phyloP scores from a whole-genome alignment of 2,113 vertebrate genomes.

The Terrapene triunguis region DNA sequence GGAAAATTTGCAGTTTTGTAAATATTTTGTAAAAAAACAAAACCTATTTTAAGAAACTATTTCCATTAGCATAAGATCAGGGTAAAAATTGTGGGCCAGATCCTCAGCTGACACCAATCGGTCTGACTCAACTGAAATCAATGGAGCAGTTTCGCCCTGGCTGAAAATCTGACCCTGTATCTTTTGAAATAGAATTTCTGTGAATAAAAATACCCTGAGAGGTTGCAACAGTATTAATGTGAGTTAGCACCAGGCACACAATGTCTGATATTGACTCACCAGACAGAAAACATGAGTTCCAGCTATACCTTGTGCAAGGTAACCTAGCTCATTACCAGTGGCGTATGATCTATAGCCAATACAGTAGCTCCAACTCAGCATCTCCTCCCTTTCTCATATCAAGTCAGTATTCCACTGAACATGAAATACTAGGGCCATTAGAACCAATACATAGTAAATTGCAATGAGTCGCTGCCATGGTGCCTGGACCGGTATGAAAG shows the following conservation, averaged over 20 bases:
- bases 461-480: not conserved
- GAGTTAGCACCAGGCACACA: not conserved
- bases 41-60: not conserved
- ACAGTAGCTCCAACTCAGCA: not conserved
- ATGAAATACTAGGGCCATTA: not conserved
- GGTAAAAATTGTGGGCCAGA: no score
- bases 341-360: rapidly evolving
- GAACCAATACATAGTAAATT: rapidly evolving
- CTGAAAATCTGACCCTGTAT: not conserved
- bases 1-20: not conserved
- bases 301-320: not conserved
- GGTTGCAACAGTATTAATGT: not conserved
- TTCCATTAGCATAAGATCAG: not conserved
- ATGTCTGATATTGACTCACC: not conserved
- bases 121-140: not conserved
- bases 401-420: rapidly evolving
- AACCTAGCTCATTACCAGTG: not conserved
- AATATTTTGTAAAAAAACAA: not conserved
- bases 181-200: not conserved
- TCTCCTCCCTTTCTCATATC: rapidly evolving
- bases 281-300: not conserved
- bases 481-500: not conserved
- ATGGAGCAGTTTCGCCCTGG: not conserved
- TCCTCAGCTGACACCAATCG: not conserved
- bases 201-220: rapidly evolving